These are phyloP conservation scores for Orchesella flavescens DNA, from an alignment of 2,888 invertebrate genomes.

Conservation along the genomic window DNA sequence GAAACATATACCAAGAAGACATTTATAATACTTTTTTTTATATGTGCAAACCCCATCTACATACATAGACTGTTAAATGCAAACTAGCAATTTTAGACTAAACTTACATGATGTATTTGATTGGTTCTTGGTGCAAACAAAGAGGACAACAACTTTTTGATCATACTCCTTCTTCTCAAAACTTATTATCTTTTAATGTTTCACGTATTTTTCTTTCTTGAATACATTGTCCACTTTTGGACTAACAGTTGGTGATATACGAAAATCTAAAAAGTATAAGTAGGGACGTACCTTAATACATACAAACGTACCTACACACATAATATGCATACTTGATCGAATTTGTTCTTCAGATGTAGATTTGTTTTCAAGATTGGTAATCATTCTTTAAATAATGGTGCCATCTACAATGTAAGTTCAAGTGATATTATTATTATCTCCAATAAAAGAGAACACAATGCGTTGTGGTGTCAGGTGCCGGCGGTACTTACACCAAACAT, in stretches of 20 bases:
- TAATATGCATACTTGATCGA: not conserved
- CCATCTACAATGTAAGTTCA: not conserved
- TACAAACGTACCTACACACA: not conserved
- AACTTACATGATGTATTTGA: not conserved
- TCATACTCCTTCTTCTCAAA: not conserved
- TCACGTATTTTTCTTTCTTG: not conserved
- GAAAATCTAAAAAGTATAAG: not conserved
- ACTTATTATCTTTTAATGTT: not conserved
- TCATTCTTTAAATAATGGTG: not conserved
- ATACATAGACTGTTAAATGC: not conserved
- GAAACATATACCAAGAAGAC: slow-evolving; percentile 35
- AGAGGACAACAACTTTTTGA: slow-evolving; percentile 3
- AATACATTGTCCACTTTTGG: not conserved
- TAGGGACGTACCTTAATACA: not conserved
- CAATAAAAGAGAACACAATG: too few species aligned
- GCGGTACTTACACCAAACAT: too few species aligned
- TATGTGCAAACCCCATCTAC: not conserved
- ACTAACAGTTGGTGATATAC: slow-evolving; percentile 5
- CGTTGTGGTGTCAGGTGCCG: too few species aligned
- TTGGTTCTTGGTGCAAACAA: slow-evolving; percentile 7
- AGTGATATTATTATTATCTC: not conserved
- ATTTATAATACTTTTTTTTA: not conserved
- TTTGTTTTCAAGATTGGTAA: not conserved
- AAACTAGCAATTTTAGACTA: slow-evolving; percentile 3
- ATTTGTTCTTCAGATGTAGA: not conserved